Percentiles rank a stretch among this genome's conserved stretches.
These are phyloP conservation scores for Elymnias hypermnestra DNA, from an alignment of 1,140 invertebrate genomes.

Conservation along the genomic window DNA sequence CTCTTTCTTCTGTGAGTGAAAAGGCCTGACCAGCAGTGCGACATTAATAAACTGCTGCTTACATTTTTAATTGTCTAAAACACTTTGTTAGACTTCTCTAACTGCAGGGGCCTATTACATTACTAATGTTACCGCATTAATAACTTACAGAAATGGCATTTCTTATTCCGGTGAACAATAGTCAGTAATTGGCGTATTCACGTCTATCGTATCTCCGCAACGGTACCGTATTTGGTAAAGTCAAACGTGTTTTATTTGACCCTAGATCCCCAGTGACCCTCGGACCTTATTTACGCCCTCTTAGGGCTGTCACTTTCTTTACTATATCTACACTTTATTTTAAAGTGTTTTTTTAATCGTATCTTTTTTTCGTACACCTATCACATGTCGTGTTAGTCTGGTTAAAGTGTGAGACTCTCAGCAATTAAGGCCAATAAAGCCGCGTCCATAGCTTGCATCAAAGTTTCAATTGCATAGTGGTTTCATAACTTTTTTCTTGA, in stretches of 20 bases:
- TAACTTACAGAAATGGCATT: conserved; percentile 5
- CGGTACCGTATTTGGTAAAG: conserved; percentile 21
- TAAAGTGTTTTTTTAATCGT: too few species aligned
- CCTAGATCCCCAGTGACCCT: conserved; percentile 16
- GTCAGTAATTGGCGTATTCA: conserved; percentile 24
- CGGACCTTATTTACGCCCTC: conserved; percentile 15
- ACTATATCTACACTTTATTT: too few species aligned
- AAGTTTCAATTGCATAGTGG: too few species aligned
- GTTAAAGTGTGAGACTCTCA: too few species aligned
- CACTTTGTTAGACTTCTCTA: conserved; percentile 4
- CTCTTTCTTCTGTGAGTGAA: too few species aligned
- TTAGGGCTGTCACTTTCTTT: conserved; percentile 4
- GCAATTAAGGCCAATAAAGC: too few species aligned
- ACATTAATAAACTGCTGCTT: too few species aligned
- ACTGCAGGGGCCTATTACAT: background rate
- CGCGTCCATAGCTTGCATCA: too few species aligned
- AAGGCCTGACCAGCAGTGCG: too few species aligned
- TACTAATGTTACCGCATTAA: background rate
- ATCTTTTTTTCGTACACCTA: too few species aligned
- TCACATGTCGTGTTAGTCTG: too few species aligned
- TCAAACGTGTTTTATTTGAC: conserved; percentile 22
- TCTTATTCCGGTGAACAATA: conserved; percentile 22
- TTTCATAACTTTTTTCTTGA: too few species aligned
- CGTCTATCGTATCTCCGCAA: conserved; percentile 7
- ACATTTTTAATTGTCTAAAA: background rate